A percentile compares a stretch with the other conserved stretches of the same genome.
Conservation (phyloP, 2,888 invertebrate species). For the Cheilosia soror region DNA sequence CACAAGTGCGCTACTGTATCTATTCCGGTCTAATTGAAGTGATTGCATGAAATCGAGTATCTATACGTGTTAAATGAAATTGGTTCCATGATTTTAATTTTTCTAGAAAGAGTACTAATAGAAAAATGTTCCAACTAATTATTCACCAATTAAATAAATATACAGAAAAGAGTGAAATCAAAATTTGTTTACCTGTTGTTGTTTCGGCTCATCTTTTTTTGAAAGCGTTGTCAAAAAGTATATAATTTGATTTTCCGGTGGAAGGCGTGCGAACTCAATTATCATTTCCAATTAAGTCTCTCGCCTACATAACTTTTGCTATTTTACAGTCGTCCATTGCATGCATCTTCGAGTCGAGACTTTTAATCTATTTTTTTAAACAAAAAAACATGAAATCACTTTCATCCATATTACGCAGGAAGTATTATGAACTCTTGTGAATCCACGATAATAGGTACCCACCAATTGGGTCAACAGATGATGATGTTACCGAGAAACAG, state of each 20-base stretch:
- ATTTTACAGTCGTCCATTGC: neutral
- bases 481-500: too few species aligned
- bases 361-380: too few species aligned
- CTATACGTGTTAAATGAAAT: neutral
- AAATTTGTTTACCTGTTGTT: neutral
- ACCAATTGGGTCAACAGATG: too few species aligned
- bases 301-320: neutral
- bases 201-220: too few species aligned
- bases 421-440: too few species aligned
- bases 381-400: too few species aligned
- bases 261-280: slow-evolving; percentile 3
- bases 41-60: slow-evolving; percentile 5
- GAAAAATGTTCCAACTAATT: neutral
- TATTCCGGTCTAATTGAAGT: slow-evolving; percentile 17
- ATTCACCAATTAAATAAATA: neutral
- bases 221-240: too few species aligned
- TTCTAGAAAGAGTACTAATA: neutral
- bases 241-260: neutral
- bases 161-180: neutral
- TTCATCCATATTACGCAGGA: too few species aligned
- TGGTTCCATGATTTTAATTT: neutral
- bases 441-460: too few species aligned
- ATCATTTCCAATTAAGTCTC: neutral
- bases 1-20: neutral
- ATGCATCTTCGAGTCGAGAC: too few species aligned